phyloP scores from a whole-genome alignment of 2,113 vertebrate genomes.

The Aix galericulata region DNA sequence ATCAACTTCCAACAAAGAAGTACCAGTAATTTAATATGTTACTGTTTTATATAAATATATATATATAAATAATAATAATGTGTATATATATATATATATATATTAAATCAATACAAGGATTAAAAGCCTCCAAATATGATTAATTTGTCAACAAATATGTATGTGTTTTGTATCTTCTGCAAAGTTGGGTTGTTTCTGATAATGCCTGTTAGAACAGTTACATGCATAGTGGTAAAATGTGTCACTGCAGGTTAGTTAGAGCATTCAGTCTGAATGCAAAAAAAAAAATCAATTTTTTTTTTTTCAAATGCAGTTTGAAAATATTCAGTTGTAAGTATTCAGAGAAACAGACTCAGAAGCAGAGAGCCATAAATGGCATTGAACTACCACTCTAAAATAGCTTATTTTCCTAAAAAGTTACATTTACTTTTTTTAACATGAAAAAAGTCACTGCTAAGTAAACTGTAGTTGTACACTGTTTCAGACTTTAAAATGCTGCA shows the following conservation, averaged over 20 bases:
- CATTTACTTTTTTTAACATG: neutral
- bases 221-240: neutral
- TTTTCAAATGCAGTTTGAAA: neutral
- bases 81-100: no score
- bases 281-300: neutral
- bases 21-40: neutral
- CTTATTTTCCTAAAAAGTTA: neutral
- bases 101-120: neutral
- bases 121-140: neutral
- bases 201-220: neutral
- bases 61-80: no score
- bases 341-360: constrained; percentile 12
- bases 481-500: constrained; percentile 23
- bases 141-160: neutral
- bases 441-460: constrained; percentile 14
- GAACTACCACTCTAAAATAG: constrained; percentile 5
- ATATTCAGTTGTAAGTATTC: constrained; percentile 18
- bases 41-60: no score
- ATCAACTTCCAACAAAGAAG: neutral
- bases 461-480: neutral
- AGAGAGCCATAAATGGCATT: neutral
- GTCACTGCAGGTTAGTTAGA: neutral
- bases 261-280: neutral
- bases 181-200: neutral
- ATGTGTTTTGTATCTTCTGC: neutral